A percentile compares a stretch with the other conserved stretches of the same genome.
Conservation (phyloP, 1,140 invertebrate genomes). For the Trialeurodes vaporariorum region DNA sequence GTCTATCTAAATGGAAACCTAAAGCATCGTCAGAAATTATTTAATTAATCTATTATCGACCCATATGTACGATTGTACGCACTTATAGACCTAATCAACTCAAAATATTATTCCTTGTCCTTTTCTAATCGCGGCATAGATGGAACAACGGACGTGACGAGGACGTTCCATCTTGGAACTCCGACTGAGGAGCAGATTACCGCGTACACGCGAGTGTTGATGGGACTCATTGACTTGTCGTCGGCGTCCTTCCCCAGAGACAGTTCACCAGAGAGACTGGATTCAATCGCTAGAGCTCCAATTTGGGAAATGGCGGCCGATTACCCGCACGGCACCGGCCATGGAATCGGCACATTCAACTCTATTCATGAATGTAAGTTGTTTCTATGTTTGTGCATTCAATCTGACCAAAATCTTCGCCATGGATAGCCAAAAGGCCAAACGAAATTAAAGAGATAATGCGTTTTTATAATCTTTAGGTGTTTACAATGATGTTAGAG, state of each 20-base stretch:
- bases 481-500: too few species aligned
- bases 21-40: not conserved
- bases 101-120: constrained; percentile 3
- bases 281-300: constrained; percentile 60
- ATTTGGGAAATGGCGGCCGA: constrained; percentile 71
- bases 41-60: constrained; percentile 3
- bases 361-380: constrained; percentile 67
- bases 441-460: too few species aligned
- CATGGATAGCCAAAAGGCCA: too few species aligned
- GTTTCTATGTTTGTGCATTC: not conserved
- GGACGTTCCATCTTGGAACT: constrained; percentile 77
- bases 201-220: constrained; percentile 82
- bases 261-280: constrained; percentile 51
- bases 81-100: not conserved
- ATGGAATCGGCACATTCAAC: constrained; percentile 79
- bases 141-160: constrained; percentile 86
- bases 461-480: too few species aligned
- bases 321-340: constrained; percentile 77
- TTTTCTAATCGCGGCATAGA: constrained; percentile 39
- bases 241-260: constrained; percentile 52
- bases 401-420: too few species aligned
- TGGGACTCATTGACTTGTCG: constrained; percentile 65
- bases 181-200: constrained; percentile 59
- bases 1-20: not conserved
- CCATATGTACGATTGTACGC: too few species aligned